phyloP scores from a whole-genome alignment of 2,797 vertebrate species.

The Nasua narica region DNA sequence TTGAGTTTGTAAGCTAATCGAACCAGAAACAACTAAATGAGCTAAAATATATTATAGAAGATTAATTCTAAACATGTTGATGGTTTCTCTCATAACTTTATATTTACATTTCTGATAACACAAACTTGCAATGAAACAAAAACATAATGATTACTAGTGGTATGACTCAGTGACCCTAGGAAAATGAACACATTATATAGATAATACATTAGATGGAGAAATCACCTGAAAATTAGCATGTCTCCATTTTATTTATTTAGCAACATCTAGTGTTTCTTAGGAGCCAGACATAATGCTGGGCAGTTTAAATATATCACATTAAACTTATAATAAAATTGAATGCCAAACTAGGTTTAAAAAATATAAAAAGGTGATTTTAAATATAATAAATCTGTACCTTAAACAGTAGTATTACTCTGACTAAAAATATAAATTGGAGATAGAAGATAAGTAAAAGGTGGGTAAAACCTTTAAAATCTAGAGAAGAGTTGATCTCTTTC shows the following conservation, averaged over 20 bases:
- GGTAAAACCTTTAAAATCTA: not conserved
- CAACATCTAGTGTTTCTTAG: not conserved
- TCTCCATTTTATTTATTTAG: not conserved
- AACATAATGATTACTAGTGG: not conserved
- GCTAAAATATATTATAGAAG: conserved; percentile 7
- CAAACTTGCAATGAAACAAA: conserved; percentile 11
- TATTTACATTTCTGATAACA: not conserved
- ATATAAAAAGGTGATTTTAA: not conserved
- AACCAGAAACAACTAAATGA: not conserved
- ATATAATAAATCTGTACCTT: not conserved
- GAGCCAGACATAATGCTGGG: not conserved
- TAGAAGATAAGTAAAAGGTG: not conserved
- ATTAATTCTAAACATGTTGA: not conserved
- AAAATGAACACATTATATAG: not conserved
- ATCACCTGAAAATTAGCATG: not conserved
- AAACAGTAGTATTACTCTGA: not conserved
- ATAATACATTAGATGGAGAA: conserved; percentile 1
- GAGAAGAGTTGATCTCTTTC: not conserved
- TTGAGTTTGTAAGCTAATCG: not conserved
- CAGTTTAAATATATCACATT: not conserved
- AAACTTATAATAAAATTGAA: not conserved
- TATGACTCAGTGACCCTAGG: not conserved
- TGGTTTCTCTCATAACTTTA: not conserved
- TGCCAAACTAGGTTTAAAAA: not conserved
- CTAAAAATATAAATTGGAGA: not conserved